These are phyloP conservation scores for Florisuga fusca DNA, from an alignment of 2,797 vertebrate species.

Conservation along the genomic window DNA sequence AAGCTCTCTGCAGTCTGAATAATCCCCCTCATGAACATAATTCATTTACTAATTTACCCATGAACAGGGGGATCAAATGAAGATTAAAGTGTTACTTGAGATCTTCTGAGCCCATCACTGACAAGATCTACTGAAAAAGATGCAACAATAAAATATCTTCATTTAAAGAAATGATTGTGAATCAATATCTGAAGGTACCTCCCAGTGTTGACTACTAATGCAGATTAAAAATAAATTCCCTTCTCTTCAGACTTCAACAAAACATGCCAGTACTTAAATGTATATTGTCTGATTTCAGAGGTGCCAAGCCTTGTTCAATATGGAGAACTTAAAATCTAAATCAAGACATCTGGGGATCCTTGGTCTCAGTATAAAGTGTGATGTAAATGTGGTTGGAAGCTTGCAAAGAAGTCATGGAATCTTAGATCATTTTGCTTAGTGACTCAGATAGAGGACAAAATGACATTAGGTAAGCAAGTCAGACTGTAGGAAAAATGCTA, in stretches of 20 bases:
- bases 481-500: background rate
- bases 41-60: background rate
- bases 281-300: background rate
- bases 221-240: background rate
- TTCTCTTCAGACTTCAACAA: background rate
- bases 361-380: background rate
- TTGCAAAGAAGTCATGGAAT: background rate
- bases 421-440: constrained; percentile 3
- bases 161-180: background rate
- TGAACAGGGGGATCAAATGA: background rate
- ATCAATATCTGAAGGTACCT: background rate
- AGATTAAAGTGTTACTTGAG: background rate
- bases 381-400: background rate
- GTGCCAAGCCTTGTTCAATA: background rate
- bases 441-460: constrained; percentile 5
- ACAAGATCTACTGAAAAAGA: background rate
- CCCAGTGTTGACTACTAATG: background rate
- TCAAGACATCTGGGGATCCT: background rate
- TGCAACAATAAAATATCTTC: background rate
- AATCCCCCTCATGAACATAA: background rate
- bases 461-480: background rate
- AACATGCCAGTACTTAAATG: background rate
- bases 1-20: background rate
- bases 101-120: background rate
- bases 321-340: background rate